Percentiles rank a stretch among this genome's conserved stretches.
phyloP scores from a whole-genome alignment of 1,140 invertebrate species.

The Trichonephila clavipes region DNA sequence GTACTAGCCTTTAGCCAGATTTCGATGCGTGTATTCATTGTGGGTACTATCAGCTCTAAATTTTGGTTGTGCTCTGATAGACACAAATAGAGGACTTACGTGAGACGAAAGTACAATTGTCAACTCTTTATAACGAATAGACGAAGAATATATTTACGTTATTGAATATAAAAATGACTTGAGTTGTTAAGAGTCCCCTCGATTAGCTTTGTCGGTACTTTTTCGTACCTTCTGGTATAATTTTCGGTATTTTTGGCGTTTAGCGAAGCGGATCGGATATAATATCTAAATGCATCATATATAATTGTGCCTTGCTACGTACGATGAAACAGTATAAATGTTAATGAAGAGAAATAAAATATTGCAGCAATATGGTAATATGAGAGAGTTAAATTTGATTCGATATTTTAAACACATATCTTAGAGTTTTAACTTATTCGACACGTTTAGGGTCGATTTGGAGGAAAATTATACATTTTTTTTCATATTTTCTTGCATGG shows the following conservation, averaged over 20 bases:
- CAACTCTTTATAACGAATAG: not conserved
- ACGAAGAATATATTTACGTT: not conserved
- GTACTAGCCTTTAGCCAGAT: not conserved
- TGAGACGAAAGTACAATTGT: not conserved
- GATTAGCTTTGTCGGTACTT: not conserved
- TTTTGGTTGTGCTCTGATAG: not conserved
- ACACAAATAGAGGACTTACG: not conserved
- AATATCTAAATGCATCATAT: not conserved
- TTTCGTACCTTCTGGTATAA: not conserved
- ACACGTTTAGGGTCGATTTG: too few species aligned
- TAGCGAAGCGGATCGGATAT: slow-evolving; percentile 8
- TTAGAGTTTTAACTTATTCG: too few species aligned
- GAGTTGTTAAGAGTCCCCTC: not conserved
- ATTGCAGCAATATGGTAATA: too few species aligned
- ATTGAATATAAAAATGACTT: not conserved
- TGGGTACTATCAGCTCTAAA: not conserved
- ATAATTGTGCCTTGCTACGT: too few species aligned
- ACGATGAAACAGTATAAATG: too few species aligned
- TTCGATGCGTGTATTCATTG: not conserved
- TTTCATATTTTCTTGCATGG: too few species aligned
- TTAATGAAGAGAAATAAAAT: too few species aligned
- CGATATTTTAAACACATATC: too few species aligned
- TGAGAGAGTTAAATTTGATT: too few species aligned
- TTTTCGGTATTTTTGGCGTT: not conserved
- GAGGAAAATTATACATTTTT: too few species aligned